These are phyloP conservation scores for Rostratula benghalensis DNA, from an alignment of 2,113 vertebrate genomes.

Conservation along the genomic window DNA sequence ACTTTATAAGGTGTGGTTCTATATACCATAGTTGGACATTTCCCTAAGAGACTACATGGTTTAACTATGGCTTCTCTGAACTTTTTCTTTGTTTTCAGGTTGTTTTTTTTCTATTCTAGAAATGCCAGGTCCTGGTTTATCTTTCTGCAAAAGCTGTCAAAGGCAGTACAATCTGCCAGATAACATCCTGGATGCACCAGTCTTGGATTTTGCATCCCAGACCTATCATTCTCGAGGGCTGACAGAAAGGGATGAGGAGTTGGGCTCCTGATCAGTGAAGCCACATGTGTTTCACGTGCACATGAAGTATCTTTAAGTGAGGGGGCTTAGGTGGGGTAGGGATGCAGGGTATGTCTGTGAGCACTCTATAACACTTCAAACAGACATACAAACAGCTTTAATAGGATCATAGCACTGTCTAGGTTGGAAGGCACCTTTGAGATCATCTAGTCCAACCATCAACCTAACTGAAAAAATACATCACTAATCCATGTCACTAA, in stretches of 20 bases:
- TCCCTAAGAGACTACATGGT: neutral
- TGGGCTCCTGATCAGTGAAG: neutral
- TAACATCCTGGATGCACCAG: neutral
- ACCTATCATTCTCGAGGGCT: neutral
- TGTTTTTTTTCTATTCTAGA: neutral
- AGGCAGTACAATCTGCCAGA: neutral
- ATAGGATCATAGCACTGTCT: no score
- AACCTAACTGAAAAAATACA: no score
- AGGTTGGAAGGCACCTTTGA: no score
- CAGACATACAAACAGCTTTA: neutral
- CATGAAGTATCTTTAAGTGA: neutral
- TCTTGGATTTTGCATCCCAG: neutral
- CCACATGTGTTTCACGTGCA: neutral
- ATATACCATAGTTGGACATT: neutral
- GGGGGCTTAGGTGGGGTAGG: neutral
- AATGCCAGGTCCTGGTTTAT: neutral
- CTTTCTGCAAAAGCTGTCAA: neutral
- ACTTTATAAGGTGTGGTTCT: neutral
- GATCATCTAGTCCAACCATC: no score
- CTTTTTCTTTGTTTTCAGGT: neutral
- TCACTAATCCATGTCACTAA: no score
- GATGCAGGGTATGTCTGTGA: neutral
- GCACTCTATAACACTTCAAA: neutral
- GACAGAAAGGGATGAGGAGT: neutral
- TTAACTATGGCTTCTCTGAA: neutral